Conservation (phyloP, 1,140 invertebrate genomes). For the Drosophila varians region DNA sequence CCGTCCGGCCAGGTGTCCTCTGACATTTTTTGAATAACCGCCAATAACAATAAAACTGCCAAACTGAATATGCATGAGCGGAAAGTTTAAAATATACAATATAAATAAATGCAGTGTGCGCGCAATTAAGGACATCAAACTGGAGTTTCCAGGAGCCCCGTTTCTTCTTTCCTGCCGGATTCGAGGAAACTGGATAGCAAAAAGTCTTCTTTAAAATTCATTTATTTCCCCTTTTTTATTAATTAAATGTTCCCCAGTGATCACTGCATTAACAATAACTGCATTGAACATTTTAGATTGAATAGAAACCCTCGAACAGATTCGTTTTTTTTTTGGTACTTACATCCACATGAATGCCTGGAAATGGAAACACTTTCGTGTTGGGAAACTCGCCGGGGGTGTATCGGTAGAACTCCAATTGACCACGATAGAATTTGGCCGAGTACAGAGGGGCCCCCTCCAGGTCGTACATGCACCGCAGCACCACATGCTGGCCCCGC, state of each 20-base stretch:
- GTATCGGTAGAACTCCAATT: conserved; percentile 90
- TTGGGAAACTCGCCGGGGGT: conserved; percentile 88
- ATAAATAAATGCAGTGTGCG: conserved; percentile 76
- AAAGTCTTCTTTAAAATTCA: conserved; percentile 10
- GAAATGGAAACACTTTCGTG: conserved; percentile 88
- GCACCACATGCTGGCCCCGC: conserved; percentile 87
- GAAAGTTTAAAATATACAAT: conserved; percentile 76
- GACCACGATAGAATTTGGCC: conserved; percentile 91
- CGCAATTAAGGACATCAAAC: conserved; percentile 72
- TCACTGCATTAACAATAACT: too few relatives aligned
- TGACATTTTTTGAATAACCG: conserved; percentile 62
- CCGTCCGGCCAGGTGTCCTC: conserved; percentile 41
- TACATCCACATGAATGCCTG: conserved; percentile 90
- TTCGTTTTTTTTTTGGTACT: conserved; percentile 84
- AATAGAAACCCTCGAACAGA: background rate
- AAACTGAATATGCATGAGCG: conserved; percentile 75
- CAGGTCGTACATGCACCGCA: conserved; percentile 90
- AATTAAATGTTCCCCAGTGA: too few relatives aligned
- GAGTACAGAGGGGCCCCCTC: conserved; percentile 90
- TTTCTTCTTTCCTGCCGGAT: conserved; percentile 10
- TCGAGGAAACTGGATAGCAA: conserved; percentile 3
- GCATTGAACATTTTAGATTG: background rate
- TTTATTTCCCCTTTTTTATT: too few relatives aligned
- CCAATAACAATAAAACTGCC: conserved; percentile 78
- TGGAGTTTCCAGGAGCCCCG: conserved; percentile 11